Evolutionary conservation across 2,113 vertebrate species (phyloP).

Genomic region (Ammospiza nelsoni): DNA sequence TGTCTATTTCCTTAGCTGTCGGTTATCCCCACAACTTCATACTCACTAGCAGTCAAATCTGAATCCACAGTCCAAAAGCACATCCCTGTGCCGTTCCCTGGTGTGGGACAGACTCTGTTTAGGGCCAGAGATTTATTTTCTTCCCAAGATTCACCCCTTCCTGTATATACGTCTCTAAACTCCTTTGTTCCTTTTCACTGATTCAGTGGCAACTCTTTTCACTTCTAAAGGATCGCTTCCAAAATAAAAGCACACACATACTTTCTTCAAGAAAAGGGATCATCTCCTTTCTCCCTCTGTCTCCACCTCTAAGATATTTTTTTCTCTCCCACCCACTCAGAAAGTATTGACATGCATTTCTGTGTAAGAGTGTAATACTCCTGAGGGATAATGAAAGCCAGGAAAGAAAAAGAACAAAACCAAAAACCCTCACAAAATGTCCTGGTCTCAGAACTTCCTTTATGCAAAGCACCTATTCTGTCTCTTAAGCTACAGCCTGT

Average conservation of each 20-base stretch:
- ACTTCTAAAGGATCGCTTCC: background rate
- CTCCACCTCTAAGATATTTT: background rate
- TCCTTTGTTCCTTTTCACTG: background rate
- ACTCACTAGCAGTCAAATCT: background rate
- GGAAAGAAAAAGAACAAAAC: background rate
- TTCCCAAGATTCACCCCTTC: background rate
- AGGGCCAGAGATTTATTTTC: background rate
- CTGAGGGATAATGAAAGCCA: background rate
- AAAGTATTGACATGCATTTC: background rate
- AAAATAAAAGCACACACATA: background rate
- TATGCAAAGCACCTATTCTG: background rate
- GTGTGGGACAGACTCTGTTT: too few species aligned
- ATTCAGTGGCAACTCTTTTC: background rate
- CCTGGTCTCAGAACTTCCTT: background rate
- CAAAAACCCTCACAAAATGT: background rate
- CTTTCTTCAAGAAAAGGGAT: background rate
- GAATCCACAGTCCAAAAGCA: background rate
- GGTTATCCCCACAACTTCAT: background rate
- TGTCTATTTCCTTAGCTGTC: background rate
- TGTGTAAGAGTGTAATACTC: background rate
- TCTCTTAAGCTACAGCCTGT: background rate
- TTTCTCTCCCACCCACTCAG: background rate
- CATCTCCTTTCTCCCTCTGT: background rate
- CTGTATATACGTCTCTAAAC: background rate
- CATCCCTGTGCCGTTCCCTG: fast-evolving